phyloP scores from a whole-genome alignment of 2,888 invertebrate species.

The Megaustenia siamemsis region DNA sequence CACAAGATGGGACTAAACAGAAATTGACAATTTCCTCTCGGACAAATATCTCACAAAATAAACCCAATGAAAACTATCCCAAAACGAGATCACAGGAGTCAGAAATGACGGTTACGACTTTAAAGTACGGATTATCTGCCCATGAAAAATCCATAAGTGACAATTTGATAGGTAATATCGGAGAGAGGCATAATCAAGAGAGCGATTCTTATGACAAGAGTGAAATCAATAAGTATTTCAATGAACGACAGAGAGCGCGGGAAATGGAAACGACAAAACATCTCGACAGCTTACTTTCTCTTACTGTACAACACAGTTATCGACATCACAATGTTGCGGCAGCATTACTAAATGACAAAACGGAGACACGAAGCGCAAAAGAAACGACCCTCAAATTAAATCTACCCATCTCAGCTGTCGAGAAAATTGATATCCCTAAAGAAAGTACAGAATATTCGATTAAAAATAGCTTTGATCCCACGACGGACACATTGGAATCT shows the following conservation, averaged over 20 bases:
- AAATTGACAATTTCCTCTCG: background rate
- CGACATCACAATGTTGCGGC: background rate
- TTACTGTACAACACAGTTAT: slow-evolving; percentile 15
- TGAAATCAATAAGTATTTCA: slow-evolving; percentile 46
- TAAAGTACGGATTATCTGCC: slow-evolving; percentile 20
- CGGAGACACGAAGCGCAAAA: background rate
- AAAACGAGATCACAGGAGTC: slow-evolving; percentile 19
- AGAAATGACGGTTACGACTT: background rate
- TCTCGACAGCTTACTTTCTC: background rate
- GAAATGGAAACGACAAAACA: slow-evolving; percentile 29
- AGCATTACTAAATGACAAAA: slow-evolving; percentile 10
- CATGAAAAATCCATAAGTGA: slow-evolving; percentile 37
- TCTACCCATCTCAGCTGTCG: background rate
- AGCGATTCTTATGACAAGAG: slow-evolving; percentile 31
- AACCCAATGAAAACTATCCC: slow-evolving; percentile 6
- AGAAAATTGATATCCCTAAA: slow-evolving; percentile 17
- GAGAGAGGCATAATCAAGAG: slow-evolving; percentile 31
- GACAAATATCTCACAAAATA: background rate
- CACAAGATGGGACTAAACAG: background rate
- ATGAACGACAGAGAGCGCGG: slow-evolving; percentile 24
- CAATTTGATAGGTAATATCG: slow-evolving; percentile 13
- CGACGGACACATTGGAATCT: background rate
- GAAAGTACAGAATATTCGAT: slow-evolving; percentile 13
- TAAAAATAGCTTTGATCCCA: slow-evolving; percentile 1
- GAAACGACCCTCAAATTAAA: slow-evolving; percentile 25